Evolutionary conservation across 2,888 invertebrate species (phyloP), one percentile per base, ranked within the genome.

Genomic region (Iselma pallidipennis): DNA sequence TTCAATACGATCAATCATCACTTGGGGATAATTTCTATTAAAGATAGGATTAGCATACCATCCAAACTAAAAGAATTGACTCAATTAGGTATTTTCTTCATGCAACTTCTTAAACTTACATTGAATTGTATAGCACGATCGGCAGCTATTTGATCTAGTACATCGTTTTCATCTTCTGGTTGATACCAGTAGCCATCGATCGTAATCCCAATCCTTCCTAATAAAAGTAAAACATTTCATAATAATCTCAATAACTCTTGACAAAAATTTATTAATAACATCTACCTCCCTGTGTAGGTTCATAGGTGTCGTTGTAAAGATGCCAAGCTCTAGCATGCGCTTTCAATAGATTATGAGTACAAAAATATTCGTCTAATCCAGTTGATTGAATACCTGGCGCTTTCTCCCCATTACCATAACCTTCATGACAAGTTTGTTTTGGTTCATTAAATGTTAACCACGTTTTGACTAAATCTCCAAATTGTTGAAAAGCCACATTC

Each of bases 281-380:
- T 52, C 31, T 61, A 57, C n/a, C 16, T 9, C n/a, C 31, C 21
- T 55, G 21, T 53, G 28, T 28, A 62, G 57, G 42, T 66, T 83
- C 81, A 71, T 85, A 91, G 68, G 86, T 81, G 42, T 82, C 78
- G 57, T 88, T 81, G 73, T 90, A 90, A 37, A 89, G 74, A 52
- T 84, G 83, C 73, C 88, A 91, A 1, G 84, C 87, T 56, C 82
- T 83, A 0, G 88, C 88, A 76, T 92, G 91, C 0, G 89, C 87
- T 60, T 87, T 79, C 19, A 92, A 76, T 57, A 87, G 79, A 71
- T 88, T 87, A 73, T 90, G 89, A 0, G 82, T 82, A 63, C 88
- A 89, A 52, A 85, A 75, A 76, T 91, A 91, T 53, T 86, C 86
- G 0, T 84, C 83, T 19, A 84, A 74, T 0, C 86, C 86, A 16